Evolutionary conservation across 1,140 invertebrate genomes (phyloP), one percentile per base, ranked within the genome.

Genomic region (Pissodes strobi): DNA sequence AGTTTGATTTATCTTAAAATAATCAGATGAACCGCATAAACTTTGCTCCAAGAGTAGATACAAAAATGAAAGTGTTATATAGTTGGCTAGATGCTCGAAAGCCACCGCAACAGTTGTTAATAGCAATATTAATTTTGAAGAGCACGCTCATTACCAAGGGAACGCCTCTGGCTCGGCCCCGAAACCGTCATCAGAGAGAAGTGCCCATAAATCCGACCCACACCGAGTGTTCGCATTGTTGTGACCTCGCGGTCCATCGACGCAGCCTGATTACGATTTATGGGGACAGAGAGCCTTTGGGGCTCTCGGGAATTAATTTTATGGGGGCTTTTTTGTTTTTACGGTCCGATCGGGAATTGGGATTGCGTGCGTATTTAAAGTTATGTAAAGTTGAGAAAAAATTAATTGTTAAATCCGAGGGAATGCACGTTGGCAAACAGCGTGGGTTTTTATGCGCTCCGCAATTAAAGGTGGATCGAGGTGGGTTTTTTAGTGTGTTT

Each of bases 141-240:
- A 37, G 30, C 9, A 49, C 12, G 39, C 8, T 43, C 10, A 43
- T 43, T 43, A 43, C 39, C 10, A 43, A 43, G 15, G 46, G 10
- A 51, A 51, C 48, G 48, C 48, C 48, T 34, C 48, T 51, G 48
- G 23, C 39, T 25, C 19, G 19, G 37, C 9, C 27, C 52, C 17
- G 10, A 22, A n/a, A 55, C 15, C 45, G 30, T 30, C 38, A 57
- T 57, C 55, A 57, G 22, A 4, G 23, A 17, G 30, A 57, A 59
- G 22, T n/a, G 43, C 6, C 34, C 13, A 59, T 59, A 59, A 59
- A 59, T 59, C 25, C 43, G 57, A 59, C 43, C 57, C 57, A 59
- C 57, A 59, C 57, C 43, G 57, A 59, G 57, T 59, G 57, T 59
- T 59, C 57, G 57, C 43, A 59, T 59, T 59, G 57, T 59, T 59